A percentile compares a stretch with the other conserved stretches of the same genome.
phyloP scores from a whole-genome alignment of 2,888 invertebrate species.

The Steinernema scapterisci region DNA sequence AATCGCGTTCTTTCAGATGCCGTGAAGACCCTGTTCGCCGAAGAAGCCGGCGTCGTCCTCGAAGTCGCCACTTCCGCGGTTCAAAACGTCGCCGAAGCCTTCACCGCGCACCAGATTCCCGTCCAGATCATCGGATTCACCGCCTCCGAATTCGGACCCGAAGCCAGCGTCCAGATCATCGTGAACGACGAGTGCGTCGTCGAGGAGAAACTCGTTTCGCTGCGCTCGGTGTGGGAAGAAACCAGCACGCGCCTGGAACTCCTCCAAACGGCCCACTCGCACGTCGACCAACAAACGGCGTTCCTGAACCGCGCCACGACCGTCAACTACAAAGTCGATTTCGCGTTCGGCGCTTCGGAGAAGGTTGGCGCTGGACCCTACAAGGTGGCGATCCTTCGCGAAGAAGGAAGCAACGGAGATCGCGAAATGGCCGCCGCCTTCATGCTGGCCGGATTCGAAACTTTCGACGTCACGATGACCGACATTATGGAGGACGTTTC shows the following conservation, averaged over 20 bases:
- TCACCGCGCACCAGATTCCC: constrained; percentile 49
- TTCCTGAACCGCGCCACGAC: constrained; percentile 37
- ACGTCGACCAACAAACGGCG: constrained; percentile 74
- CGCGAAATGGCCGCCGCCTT: constrained; percentile 93
- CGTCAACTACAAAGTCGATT: constrained; percentile 37
- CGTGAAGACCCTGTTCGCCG: constrained; percentile 67
- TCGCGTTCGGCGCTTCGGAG: constrained; percentile 35
- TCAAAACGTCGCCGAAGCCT: constrained; percentile 36
- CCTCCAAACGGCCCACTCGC: constrained; percentile 80
- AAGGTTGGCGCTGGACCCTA: background rate
- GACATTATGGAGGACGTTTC: constrained; percentile 50
- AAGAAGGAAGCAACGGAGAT: constrained; percentile 96
- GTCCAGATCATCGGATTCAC: constrained; percentile 66
- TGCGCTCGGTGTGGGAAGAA: constrained; percentile 90
- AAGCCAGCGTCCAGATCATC: constrained; percentile 71
- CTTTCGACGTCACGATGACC: constrained; percentile 77
- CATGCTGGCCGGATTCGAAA: constrained; percentile 82
- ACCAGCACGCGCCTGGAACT: constrained; percentile 88
- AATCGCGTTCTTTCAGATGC: background rate
- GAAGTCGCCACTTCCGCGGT: constrained; percentile 65
- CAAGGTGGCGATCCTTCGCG: constrained; percentile 85
- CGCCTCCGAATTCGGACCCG: constrained; percentile 43
- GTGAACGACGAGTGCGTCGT: constrained; percentile 75
- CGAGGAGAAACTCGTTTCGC: constrained; percentile 74
- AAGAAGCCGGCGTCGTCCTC: constrained; percentile 70